Conservation (phyloP, 2,113 vertebrate genomes). For the Eulacestoma nigropectus region DNA sequence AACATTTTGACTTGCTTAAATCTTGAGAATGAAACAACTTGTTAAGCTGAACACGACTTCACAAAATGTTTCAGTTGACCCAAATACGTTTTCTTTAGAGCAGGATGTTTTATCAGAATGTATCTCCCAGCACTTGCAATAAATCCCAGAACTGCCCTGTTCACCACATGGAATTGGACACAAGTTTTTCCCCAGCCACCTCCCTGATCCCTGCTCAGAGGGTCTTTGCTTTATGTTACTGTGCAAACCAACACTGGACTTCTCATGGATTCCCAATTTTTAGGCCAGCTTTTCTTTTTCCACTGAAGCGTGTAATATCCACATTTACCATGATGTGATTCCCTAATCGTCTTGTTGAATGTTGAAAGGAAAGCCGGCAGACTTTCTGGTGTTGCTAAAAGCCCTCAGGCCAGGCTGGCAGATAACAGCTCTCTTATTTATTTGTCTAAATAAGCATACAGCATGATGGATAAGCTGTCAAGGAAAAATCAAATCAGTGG, state of each 20-base stretch:
- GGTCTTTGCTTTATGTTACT: background rate
- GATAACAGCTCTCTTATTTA: conserved; percentile 64
- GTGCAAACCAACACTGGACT: background rate
- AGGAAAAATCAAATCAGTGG: conserved; percentile 60
- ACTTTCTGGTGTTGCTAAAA: conserved; percentile 61
- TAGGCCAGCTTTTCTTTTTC: background rate
- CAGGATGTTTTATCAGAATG: background rate
- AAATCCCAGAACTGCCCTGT: background rate
- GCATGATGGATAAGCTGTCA: conserved; percentile 69
- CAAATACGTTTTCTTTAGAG: conserved; percentile 47
- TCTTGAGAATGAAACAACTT: conserved; percentile 42
- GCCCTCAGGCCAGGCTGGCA: conserved; percentile 59
- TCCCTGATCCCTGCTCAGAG: background rate
- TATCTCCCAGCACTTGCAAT: background rate
- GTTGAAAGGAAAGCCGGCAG: conserved; percentile 48
- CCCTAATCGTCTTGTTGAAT: conserved; percentile 28
- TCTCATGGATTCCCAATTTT: background rate
- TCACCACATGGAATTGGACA: background rate
- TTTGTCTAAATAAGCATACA: conserved; percentile 70
- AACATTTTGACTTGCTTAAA: conserved; percentile 20
- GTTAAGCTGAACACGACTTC: conserved; percentile 19
- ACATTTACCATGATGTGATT: background rate
- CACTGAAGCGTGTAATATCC: background rate
- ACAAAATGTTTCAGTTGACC: conserved; percentile 28
- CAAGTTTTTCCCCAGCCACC: background rate